Evolutionary conservation across 2,113 vertebrate genomes (phyloP).

Genomic region (Brachyistius frenatus): DNA sequence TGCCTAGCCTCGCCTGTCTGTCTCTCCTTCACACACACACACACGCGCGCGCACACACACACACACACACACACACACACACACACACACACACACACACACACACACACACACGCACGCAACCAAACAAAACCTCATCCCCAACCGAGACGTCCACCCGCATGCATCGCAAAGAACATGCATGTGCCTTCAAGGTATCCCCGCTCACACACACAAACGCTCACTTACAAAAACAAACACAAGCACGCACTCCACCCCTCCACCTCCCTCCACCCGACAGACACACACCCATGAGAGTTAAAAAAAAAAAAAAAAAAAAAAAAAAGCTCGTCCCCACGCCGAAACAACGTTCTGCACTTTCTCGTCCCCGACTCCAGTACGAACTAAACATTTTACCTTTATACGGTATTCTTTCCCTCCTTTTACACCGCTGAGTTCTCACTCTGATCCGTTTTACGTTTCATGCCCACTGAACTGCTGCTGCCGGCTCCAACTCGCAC

Average conservation of each 20-base stretch:
- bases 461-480: conserved; percentile 30
- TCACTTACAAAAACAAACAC: conserved; percentile 72
- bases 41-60: conserved; percentile 8
- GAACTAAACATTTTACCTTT: conserved; percentile 5
- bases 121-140: conserved; percentile 13
- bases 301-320: neutral
- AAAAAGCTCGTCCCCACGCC: neutral
- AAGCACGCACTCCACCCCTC: conserved; percentile 50
- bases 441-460: conserved; percentile 19
- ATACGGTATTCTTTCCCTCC: conserved; percentile 1
- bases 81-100: conserved; percentile 1
- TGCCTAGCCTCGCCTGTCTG: conserved; percentile 31
- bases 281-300: conserved; percentile 46
- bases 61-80: conserved; percentile 18
- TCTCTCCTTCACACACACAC: neutral
- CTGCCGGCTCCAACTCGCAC: conserved; percentile 1
- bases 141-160: conserved; percentile 28
- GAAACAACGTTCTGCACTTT: conserved; percentile 28
- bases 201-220: conserved; percentile 57
- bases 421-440: neutral
- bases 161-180: conserved; percentile 54
- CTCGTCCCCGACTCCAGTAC: neutral
- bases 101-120: conserved; percentile 14
- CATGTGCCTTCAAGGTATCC: conserved; percentile 66
- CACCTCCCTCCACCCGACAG: neutral